phyloP scores from a whole-genome alignment of 2,113 vertebrate genomes.

The Saccopteryx leptura region DNA sequence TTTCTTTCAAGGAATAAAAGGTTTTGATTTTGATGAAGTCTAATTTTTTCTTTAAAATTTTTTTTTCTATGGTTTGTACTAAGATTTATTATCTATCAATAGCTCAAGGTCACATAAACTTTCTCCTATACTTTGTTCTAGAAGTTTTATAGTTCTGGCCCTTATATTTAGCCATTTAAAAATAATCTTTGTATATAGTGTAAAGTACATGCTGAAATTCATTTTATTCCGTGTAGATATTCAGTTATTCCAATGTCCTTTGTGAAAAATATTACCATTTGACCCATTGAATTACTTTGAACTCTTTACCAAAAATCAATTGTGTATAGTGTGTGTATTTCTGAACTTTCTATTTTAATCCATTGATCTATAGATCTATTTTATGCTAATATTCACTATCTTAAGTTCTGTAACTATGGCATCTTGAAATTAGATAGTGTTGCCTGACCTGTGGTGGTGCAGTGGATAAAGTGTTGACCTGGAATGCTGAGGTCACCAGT shows the following conservation, averaged over 20 bases:
- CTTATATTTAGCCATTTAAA: conserved; percentile 8
- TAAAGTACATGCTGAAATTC: neutral
- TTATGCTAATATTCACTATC: neutral
- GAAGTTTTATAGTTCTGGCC: neutral
- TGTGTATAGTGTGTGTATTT: neutral
- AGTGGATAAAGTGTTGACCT: no score
- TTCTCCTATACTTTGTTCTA: neutral
- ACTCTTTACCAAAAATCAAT: neutral
- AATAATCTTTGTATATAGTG: neutral
- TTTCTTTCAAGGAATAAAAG: neutral
- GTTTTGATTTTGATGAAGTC: neutral
- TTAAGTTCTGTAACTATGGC: neutral
- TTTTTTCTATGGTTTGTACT: neutral
- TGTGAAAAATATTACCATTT: neutral
- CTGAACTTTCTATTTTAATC: neutral
- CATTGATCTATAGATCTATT: neutral
- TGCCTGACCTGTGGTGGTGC: no score
- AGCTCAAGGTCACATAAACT: neutral
- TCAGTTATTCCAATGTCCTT: neutral
- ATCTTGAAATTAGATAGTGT: neutral
- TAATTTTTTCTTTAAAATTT: neutral
- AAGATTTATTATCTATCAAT: neutral
- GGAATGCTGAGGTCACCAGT: no score
- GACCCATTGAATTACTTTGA: neutral
- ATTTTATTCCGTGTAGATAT: neutral